Evolutionary conservation across 2,113 vertebrate genomes (phyloP), one percentile per base, ranked within the genome.

Genomic region (Indicator indicator): DNA sequence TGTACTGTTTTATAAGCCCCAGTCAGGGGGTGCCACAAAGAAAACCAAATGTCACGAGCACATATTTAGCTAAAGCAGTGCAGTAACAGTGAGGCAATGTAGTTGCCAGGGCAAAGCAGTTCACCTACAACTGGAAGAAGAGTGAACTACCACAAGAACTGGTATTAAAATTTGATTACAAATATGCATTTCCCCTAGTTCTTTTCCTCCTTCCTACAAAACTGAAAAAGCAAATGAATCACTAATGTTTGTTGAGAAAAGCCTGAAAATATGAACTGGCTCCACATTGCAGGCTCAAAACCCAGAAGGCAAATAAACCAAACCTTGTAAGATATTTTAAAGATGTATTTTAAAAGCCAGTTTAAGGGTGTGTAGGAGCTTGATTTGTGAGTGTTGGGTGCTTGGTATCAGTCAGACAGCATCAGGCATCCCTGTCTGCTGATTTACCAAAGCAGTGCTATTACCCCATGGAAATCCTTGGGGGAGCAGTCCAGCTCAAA

Each of bases 1-100:
- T 75, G 5, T 15, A 12, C 19, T 71, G 28, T 72, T 1, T 1
- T 12, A 4, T 20, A 78, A 68, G 26, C 16, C 2, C 0, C 21
- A 15, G 28, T 15, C 38, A 84, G 9, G 12, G 46, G 24, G 44
- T 88, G 12, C 33, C 48, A 64, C n/a, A 40, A 67, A 36, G 42
- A 70, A 71, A 77, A 18, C 16, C 67, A 30, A 16, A 32, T 2
- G 26, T 12, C 23, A 32, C 12, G 38, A 75, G 10, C 3, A 5
- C 58, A 84, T 75, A 48, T 60, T 84, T 72, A 71, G 28, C 26
- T 33, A n/a, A 56, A 30, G 58, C 42, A 64, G 12, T 21, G 12
- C 26, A 38, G 2, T 63, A 56, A 42, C 7, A 20, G 26, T 23
- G 21, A 71, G 67, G 9, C 15, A 58, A 3, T 16, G 15, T 20